Evolutionary conservation across 2,797 vertebrate genomes (phyloP), one percentile per base, ranked within the genome.

Genomic region (Micropoecilia bifurca): DNA sequence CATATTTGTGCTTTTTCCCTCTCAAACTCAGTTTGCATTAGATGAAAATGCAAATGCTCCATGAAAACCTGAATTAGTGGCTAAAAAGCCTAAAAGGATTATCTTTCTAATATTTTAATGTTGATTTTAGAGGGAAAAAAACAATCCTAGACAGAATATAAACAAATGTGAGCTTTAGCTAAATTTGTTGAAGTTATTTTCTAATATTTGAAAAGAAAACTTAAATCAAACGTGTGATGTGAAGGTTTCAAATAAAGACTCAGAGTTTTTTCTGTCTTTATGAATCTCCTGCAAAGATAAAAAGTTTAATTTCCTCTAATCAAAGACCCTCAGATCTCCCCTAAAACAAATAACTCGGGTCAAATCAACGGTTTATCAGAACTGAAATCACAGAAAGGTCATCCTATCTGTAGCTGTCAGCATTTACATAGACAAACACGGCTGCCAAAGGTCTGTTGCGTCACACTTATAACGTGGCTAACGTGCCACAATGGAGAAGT

Each of bases 391-490:
- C 36, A 68, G 63, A 22, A 41, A 22, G 8, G 20, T 12, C 20
- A 5, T 25, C 4, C 18, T 41, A 8, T 71, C 10, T 43, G 41
- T 41, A 71, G 68, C 41, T 6, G 20, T 45, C 68, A 45, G 41
- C 25, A n/a, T 71, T 45, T 14, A 68, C 20, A 68, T 41, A 45
- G 33, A 50, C 55, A 33, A 48, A 39, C 36, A 48, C 10, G 57
- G 71, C 55, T 13, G 63, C 74, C 20, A 14, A 4, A 53, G 22
- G 22, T 48, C 45, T 41, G 6, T 86, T 81, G 36, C 73, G 79
- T 55, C 18, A 41, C 66, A 53, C 2, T 41, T 18, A 57, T 48
- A 28, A 3, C 12, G 10, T n/a, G 20, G 36, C 18, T 50, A 16
- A 12, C 20, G 2, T 74, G 53, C 14, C 10, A 20, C 36, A 4